These are phyloP conservation scores for Rhynchotus rufescens DNA, from an alignment of 2,797 vertebrate species.

Conservation along the genomic window DNA sequence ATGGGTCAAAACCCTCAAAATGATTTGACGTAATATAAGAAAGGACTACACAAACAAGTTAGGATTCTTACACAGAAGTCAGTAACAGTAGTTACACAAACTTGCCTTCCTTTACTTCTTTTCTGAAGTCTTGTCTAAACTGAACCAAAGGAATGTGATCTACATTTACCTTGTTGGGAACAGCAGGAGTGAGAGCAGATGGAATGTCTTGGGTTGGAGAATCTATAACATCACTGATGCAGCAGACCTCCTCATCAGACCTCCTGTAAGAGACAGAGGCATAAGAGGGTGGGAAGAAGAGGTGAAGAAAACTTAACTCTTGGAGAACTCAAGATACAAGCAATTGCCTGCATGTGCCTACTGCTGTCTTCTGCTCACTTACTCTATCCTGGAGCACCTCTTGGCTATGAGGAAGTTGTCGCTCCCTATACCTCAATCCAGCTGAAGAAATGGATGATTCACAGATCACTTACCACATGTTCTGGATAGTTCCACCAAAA, in stretches of 20 bases:
- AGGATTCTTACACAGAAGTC: not conserved
- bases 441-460: not conserved
- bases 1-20: not conserved
- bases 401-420: not conserved
- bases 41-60: not conserved
- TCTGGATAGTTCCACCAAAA: not conserved
- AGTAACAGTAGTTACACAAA: not conserved
- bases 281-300: not conserved
- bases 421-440: not conserved
- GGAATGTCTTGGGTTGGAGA: conserved; percentile 36
- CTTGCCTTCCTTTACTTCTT: not conserved
- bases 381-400: not conserved
- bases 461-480: not conserved
- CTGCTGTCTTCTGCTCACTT: not conserved
- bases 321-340: not conserved
- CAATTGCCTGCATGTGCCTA: not conserved
- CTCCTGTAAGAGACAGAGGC: conserved; percentile 41
- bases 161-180: conserved; percentile 70
- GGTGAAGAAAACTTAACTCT: not conserved
- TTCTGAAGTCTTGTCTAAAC: too few relatives aligned
- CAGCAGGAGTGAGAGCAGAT: conserved; percentile 30
- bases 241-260: conserved; percentile 12
- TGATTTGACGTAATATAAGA: not conserved
- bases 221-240: conserved; percentile 42
- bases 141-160: not conserved